Evolutionary conservation across 2,113 vertebrate species (phyloP).

Genomic region (Callopanchax toddi): DNA sequence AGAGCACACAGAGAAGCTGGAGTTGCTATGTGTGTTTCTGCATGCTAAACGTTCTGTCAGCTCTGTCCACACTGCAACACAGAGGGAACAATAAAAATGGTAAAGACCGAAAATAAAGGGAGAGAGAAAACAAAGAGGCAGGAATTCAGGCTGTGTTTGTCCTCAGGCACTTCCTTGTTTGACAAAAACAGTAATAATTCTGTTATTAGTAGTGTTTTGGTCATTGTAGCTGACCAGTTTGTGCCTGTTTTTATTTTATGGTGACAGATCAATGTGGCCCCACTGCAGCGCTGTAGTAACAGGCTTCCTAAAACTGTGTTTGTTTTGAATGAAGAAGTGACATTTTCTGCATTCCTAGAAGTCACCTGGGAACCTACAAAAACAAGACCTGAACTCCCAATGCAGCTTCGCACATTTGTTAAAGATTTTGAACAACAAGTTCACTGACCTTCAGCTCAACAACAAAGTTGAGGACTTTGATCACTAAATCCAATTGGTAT

Average conservation of each 20-base stretch:
- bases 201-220: conserved; percentile 32
- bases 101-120: conserved; percentile 47
- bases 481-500: conserved; percentile 22
- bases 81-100: conserved; percentile 71
- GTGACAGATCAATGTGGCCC: conserved; percentile 23
- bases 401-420: conserved; percentile 18
- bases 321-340: conserved; percentile 32
- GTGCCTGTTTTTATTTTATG: conserved; percentile 34
- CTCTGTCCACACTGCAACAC: conserved; percentile 64
- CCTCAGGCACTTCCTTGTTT: conserved; percentile 66
- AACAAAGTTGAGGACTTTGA: conserved; percentile 45
- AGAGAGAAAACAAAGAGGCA: conserved; percentile 47
- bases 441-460: conserved; percentile 50
- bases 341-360: conserved; percentile 48
- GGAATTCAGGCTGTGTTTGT: conserved; percentile 62
- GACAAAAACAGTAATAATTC: conserved; percentile 63
- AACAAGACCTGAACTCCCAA: conserved; percentile 23
- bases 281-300: conserved; percentile 18
- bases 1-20: conserved; percentile 86
- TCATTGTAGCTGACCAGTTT: conserved; percentile 39
- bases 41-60: conserved; percentile 79
- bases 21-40: conserved; percentile 91
- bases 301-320: neutral
- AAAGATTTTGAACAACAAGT: conserved; percentile 36
- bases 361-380: conserved; percentile 27